phyloP scores from a whole-genome alignment of 2,888 invertebrate species.

The Epinotia brunnichana region DNA sequence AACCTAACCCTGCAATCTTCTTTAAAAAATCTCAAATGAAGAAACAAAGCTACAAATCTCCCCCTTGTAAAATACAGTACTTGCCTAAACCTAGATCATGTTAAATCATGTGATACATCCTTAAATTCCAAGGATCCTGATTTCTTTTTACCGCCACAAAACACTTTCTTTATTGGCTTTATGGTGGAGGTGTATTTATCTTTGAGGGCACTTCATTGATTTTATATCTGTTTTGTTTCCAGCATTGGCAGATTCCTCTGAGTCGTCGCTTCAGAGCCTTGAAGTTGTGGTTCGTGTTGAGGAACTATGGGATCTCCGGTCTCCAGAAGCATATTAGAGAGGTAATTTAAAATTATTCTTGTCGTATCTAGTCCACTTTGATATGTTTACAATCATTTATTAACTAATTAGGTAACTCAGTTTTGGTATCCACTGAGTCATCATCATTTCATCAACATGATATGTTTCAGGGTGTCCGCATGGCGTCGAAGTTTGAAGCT shows the following conservation, averaged over 20 bases:
- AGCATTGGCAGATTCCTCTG: conserved; percentile 99
- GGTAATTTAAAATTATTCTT: too few relatives aligned
- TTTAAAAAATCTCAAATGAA: background rate
- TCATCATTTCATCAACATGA: background rate
- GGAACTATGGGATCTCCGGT: conserved; percentile 95
- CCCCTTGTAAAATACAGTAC: too few relatives aligned
- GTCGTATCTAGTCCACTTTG: too few relatives aligned
- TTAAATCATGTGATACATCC: too few relatives aligned
- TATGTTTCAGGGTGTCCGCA: conserved; percentile 89
- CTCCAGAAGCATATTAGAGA: conserved; percentile 96
- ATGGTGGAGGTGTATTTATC: background rate
- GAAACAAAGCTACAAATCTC: too few relatives aligned
- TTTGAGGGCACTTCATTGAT: background rate
- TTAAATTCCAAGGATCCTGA: too few relatives aligned
- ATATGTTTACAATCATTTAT: too few relatives aligned
- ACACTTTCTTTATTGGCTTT: background rate
- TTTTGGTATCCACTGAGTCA: too few relatives aligned
- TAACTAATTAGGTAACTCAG: too few relatives aligned
- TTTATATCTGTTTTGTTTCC: conserved; percentile 53
- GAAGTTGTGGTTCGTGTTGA: conserved; percentile 98
- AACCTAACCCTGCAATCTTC: background rate
- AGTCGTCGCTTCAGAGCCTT: conserved; percentile 96
- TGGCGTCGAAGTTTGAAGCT: conserved; percentile 96
- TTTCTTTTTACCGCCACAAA: background rate
- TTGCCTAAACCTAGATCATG: too few relatives aligned